Conservation (phyloP, 1,140 invertebrate genomes). For the Leptinotarsa lineolata region DNA sequence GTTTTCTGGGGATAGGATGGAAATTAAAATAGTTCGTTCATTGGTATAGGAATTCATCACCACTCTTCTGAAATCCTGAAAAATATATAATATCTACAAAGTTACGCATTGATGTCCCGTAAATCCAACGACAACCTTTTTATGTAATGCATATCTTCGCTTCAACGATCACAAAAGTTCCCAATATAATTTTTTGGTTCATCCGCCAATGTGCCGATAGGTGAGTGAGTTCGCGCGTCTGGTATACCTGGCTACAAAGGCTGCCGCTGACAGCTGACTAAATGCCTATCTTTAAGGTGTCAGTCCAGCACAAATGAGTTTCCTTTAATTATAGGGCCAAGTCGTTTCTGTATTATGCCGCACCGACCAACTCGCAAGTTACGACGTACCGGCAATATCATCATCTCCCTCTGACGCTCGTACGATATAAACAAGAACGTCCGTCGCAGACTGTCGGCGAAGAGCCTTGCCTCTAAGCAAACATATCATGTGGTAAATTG, state of each 20-base stretch:
- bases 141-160: too few species aligned
- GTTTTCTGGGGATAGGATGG: too few species aligned
- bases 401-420: background rate
- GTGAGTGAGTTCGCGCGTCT: conserved; percentile 42
- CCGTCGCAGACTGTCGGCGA: background rate
- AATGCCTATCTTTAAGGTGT: conserved; percentile 58
- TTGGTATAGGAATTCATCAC: too few species aligned
- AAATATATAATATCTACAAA: too few species aligned
- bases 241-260: conserved; percentile 48
- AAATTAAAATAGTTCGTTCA: too few species aligned
- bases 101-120: too few species aligned
- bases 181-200: conserved; percentile 13
- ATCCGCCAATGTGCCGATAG: conserved; percentile 25
- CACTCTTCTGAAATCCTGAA: too few species aligned
- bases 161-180: background rate
- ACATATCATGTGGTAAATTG: conserved; percentile 57
- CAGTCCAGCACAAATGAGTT: conserved; percentile 56
- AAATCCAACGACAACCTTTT: too few species aligned
- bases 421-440: background rate
- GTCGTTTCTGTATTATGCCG: conserved; percentile 50
- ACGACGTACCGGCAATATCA: background rate
- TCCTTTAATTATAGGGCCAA: conserved; percentile 56
- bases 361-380: background rate
- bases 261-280: conserved; percentile 56
- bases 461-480: conserved; percentile 53